phyloP scores from a whole-genome alignment of 1,140 invertebrate genomes.

The Apis laboriosa region DNA sequence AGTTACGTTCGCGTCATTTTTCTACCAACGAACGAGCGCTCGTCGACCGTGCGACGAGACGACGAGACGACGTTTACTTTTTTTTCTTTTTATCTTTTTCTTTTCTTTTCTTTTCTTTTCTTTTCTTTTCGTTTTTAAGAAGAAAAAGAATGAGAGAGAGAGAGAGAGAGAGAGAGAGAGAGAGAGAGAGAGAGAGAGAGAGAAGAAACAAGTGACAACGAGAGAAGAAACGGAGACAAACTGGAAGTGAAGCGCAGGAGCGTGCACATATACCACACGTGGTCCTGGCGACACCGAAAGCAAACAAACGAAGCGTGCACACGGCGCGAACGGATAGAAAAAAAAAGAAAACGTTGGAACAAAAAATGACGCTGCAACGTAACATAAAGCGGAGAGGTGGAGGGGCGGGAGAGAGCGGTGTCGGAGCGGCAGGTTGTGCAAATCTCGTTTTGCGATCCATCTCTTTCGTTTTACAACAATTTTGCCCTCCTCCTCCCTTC shows the following conservation, averaged over 20 bases:
- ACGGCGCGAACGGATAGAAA: constrained; percentile 2
- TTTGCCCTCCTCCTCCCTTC: too few species aligned
- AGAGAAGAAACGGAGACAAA: constrained; percentile 35
- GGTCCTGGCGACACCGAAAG: constrained; percentile 56
- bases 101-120: not conserved
- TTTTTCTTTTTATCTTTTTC: not conserved
- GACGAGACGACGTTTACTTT: constrained; percentile 2
- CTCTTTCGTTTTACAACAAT: too few species aligned
- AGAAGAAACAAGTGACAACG: not conserved
- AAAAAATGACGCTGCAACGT: constrained; percentile 68
- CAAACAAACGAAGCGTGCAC: constrained; percentile 61
- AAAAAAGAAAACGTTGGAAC: constrained; percentile 35
- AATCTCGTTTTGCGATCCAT: not conserved
- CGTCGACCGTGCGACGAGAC: constrained; percentile 51
- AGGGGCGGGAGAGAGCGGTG: constrained; percentile 23
- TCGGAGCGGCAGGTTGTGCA: constrained; percentile 18
- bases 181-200: constrained; percentile 16
- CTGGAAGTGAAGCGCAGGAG: constrained; percentile 6
- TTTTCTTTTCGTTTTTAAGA: not conserved
- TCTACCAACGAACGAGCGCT: constrained; percentile 56
- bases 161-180: constrained; percentile 1
- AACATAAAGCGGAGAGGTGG: constrained; percentile 60
- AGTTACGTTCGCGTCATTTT: constrained; percentile 74
- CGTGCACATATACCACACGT: not conserved
- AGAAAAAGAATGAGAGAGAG: not conserved